A percentile compares a stretch with the other conserved stretches of the same genome.
Evolutionary conservation across 2,888 invertebrate genomes (phyloP).

Genomic region (Drosophila helvetica): DNA sequence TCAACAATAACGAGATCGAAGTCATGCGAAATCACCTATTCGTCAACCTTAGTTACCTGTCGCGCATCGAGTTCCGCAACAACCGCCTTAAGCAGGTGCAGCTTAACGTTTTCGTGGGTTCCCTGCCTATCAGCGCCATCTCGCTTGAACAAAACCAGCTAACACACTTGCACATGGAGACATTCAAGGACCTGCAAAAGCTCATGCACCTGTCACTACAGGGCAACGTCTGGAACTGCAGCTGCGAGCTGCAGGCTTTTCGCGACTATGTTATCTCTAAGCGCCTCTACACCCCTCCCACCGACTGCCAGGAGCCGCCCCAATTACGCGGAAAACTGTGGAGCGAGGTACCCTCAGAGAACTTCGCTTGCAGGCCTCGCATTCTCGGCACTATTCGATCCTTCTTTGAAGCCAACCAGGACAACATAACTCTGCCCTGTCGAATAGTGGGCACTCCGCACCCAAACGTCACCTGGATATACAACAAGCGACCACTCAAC

Average conservation of each 20-base stretch:
- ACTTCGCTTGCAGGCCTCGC: conserved; percentile 93
- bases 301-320: conserved; percentile 89
- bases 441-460: conserved; percentile 87
- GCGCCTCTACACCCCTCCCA: conserved; percentile 90
- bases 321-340: conserved; percentile 89
- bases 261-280: conserved; percentile 90
- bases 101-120: conserved; percentile 88
- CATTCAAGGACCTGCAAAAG: conserved; percentile 87
- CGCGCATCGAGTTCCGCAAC: conserved; percentile 90
- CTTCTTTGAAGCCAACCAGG: conserved; percentile 87
- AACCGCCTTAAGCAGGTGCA: conserved; percentile 90
- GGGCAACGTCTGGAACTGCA: conserved; percentile 95
- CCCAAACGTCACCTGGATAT: conserved; percentile 89
- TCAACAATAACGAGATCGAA: conserved; percentile 91
- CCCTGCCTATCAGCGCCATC: conserved; percentile 88
- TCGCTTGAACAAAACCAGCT: conserved; percentile 90
- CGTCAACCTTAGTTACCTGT: conserved; percentile 89
- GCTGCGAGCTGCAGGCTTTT: conserved; percentile 92
- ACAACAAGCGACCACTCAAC: conserved; percentile 81
- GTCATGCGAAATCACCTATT: conserved; percentile 91
- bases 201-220: conserved; percentile 90
- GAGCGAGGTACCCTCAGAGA: conserved; percentile 88
- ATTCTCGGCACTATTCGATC: conserved; percentile 85
- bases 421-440: conserved; percentile 90
- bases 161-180: conserved; percentile 87